Evolutionary conservation across 2,113 vertebrate species (phyloP), one percentile per base, ranked within the genome.

Genomic region (Neolamprologus cancellatus): DNA sequence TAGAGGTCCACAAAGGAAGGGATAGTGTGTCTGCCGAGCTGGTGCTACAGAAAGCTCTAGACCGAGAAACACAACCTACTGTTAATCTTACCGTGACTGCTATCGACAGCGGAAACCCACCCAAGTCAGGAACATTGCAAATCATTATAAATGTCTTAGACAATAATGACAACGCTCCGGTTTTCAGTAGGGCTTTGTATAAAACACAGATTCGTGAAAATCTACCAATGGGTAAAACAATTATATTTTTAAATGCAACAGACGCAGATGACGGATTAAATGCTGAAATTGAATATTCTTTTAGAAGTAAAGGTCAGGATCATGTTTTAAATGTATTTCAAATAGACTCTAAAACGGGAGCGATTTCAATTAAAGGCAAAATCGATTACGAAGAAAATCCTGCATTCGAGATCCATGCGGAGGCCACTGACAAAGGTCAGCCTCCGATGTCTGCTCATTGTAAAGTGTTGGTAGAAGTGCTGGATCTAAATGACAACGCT

Each of bases 401-500:
- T 59, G 94, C 91, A 1, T 96, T 96, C 66, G 96, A 97, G 79
- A 96, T 97, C 6, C 95, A 94, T 17, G 94, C 94, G 0, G 88
- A 94, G 52, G 97, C 95, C 0, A 89, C 30, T 4, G 96, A 97
- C 61, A 95, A 92, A 57, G 96, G 95, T 0, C 86, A 36, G 4
- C 94, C 95, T 2, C 90, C 96, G 2, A 83, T 96, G 78, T 92
- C 94, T 1, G 93, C 95, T 2, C 95, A 97, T 6, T 96, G 96
- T 87, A 97, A 96, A 90, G 89, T 97, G 14, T 88, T 96, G 7
- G 88, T 97, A 5, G 96, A 96, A 84, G 89, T 97, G 3, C 17
- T 94, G 12, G 97, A 97, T 46, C 34, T 95, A 28, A 97, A 97
- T 79, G 97, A 97, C 85, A 97, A 97, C 46, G 90, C 89, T 1